Evolutionary conservation across 2,797 vertebrate species (phyloP).

Genomic region (Anabacerthia variegaticeps): DNA sequence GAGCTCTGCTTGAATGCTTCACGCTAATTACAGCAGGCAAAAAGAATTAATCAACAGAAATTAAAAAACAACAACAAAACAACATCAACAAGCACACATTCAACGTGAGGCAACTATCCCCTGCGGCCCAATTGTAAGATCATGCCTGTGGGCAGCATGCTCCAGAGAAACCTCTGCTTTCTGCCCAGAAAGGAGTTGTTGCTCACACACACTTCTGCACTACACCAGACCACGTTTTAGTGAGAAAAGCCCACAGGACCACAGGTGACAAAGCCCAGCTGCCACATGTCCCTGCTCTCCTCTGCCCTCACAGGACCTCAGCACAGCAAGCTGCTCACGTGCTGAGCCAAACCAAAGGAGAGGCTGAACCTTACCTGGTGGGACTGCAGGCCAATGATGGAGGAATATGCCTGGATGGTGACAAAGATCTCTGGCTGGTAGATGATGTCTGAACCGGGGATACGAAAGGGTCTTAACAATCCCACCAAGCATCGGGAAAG

Average conservation of each 20-base stretch:
- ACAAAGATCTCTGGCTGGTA: conserved; percentile 95
- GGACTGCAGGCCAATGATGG: conserved; percentile 91
- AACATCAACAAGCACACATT: background rate
- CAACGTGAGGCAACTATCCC: fast-evolving
- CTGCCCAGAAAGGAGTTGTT: background rate
- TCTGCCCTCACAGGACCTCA: background rate
- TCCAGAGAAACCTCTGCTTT: background rate
- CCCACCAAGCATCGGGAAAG: conserved; percentile 89
- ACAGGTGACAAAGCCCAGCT: background rate
- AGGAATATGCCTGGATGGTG: conserved; percentile 96
- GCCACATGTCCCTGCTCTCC: background rate
- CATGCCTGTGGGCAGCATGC: fast-evolving
- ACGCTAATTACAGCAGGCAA: background rate
- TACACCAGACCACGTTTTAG: fast-evolving
- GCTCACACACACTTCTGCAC: background rate
- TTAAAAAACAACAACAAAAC: background rate
- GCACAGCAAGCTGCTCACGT: fast-evolving
- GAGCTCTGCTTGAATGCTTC: background rate
- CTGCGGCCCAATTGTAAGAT: background rate
- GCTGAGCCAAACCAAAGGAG: fast-evolving
- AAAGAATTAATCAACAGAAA: background rate
- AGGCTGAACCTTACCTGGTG: conserved; percentile 85
- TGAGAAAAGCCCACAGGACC: background rate
- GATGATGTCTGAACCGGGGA: conserved; percentile 89
- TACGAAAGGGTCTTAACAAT: conserved; percentile 88